Percentiles rank a stretch among this genome's conserved stretches.
Conservation (phyloP, 1,140 invertebrate species). For the Drosophila fuyamai region DNA sequence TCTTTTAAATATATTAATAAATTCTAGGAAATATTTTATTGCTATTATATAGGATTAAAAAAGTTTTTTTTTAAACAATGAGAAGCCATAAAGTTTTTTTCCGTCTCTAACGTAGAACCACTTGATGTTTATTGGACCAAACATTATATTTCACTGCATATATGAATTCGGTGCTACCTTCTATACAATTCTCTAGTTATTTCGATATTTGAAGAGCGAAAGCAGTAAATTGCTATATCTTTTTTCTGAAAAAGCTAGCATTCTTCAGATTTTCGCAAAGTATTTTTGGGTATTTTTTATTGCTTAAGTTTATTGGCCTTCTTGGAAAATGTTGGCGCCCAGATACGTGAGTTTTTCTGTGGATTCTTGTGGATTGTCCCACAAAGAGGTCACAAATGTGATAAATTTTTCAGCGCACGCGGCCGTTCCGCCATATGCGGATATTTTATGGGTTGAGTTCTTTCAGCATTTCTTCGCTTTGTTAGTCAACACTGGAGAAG, state of each 20-base stretch:
- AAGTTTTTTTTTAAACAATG: too few relatives aligned
- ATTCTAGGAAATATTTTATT: too few relatives aligned
- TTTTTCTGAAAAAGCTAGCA: background rate
- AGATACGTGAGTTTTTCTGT: conserved; percentile 24
- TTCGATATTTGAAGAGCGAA: conserved; percentile 2
- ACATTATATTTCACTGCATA: background rate
- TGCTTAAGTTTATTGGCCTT: conserved; percentile 26
- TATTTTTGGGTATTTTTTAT: conserved; percentile 33
- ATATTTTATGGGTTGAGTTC: conserved; percentile 27
- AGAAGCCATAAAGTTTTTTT: too few relatives aligned
- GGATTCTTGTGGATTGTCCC: conserved; percentile 23
- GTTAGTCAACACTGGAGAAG: conserved; percentile 23
- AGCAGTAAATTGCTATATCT: background rate
- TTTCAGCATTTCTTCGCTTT: conserved; percentile 15
- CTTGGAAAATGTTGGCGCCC: conserved; percentile 9
- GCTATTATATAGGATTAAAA: too few relatives aligned
- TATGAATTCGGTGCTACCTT: background rate
- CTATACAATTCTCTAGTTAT: conserved; percentile 1
- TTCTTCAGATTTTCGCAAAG: background rate
- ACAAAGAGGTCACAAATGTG: conserved; percentile 44
- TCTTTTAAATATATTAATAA: too few relatives aligned
- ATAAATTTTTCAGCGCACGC: conserved; percentile 41
- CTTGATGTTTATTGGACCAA: conserved; percentile 17
- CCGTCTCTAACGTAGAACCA: background rate
- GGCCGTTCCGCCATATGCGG: conserved; percentile 30